Evolutionary conservation across 2,113 vertebrate species (phyloP).

Genomic region (Brachyhypopomus occidentalis): DNA sequence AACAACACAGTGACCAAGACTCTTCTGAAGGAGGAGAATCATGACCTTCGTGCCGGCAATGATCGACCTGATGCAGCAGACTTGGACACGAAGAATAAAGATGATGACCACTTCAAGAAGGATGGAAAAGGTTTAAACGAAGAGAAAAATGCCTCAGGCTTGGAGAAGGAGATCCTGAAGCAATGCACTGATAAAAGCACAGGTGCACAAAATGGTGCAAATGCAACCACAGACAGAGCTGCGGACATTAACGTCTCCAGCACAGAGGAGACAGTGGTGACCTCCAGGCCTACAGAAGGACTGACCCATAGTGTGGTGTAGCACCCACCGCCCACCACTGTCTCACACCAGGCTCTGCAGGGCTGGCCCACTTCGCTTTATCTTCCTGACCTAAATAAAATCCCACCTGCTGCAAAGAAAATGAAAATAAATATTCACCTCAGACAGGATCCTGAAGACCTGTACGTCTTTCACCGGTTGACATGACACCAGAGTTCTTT

Average conservation of each 20-base stretch:
- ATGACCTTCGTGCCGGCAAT: not conserved
- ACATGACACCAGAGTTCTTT: not conserved
- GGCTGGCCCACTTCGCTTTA: not conserved
- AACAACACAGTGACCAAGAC: slow-evolving; percentile 3
- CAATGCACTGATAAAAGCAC: slow-evolving; percentile 29
- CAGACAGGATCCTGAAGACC: not conserved
- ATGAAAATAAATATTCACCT: not conserved
- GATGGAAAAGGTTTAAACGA: slow-evolving; percentile 12
- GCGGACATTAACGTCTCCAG: slow-evolving; percentile 24
- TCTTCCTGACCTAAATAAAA: not conserved
- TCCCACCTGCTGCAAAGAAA: not conserved
- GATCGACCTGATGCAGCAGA: not conserved
- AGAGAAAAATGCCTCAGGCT: slow-evolving; percentile 11
- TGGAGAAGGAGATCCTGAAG: slow-evolving; percentile 15
- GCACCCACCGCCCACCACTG: not conserved
- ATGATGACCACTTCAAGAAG: not conserved
- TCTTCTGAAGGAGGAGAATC: not conserved
- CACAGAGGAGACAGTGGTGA: slow-evolving; percentile 10
- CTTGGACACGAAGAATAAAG: not conserved
- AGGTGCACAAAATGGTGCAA: not conserved
- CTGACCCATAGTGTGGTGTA: slow-evolving; percentile 56
- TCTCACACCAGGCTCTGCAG: not conserved
- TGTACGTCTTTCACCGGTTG: slow-evolving; percentile 1
- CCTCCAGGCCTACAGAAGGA: slow-evolving; percentile 8
- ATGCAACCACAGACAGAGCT: not conserved